Evolutionary conservation across 2,797 vertebrate species (phyloP), one percentile per base, ranked within the genome.

Genomic region (Chaunax sp.): DNA sequence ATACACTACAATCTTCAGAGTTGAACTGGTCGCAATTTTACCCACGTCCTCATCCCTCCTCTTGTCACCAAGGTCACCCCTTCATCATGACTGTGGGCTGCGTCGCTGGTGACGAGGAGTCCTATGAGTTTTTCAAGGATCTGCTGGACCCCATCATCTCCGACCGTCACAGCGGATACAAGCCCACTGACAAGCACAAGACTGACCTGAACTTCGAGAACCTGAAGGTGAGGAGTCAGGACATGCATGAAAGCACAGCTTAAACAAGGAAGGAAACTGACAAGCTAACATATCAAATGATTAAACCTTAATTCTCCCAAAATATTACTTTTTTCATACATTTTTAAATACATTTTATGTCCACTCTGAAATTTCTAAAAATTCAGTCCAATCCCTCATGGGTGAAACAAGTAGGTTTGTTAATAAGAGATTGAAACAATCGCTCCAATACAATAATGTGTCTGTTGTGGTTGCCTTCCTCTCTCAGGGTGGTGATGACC

Each of bases 1-100:
- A 23, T 2, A 54, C 12, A 13, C n/a, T 11, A n/a, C 3, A 18
- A 44, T 40, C 14, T 30, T 45, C 5, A 20, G 14, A 22, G 37
- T 10, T 50, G 3, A 52, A 22, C 0, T 16, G 8, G 13, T 12
- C 20, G 25, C 12, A 45, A 20, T 10, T 14, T 38, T 15, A 43
- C n/a, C 4, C 44, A 56, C 44, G 20, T 41, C 26, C 23, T 55
- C 22, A 9, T 6, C 49, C 9, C n/a, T 7, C 23, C 19, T 33
- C 18, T 26, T 37, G 16, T 64, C 50, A 33, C 11, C 7, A 72
- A 98, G 96, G 96, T 61, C 96, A 98, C 82, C 96, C 96, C 63
- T 98, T 93, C 90, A 96, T 98, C 94, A 97, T 98, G 96, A 98
- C 96, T 0, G 96, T 98, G 40, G 96, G 96, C 85, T 97, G 95